Percentiles rank a stretch among this genome's conserved stretches.
Evolutionary conservation across 2,888 invertebrate genomes (phyloP).

Genomic region (Kuschelorhynchus macadamiae): DNA sequence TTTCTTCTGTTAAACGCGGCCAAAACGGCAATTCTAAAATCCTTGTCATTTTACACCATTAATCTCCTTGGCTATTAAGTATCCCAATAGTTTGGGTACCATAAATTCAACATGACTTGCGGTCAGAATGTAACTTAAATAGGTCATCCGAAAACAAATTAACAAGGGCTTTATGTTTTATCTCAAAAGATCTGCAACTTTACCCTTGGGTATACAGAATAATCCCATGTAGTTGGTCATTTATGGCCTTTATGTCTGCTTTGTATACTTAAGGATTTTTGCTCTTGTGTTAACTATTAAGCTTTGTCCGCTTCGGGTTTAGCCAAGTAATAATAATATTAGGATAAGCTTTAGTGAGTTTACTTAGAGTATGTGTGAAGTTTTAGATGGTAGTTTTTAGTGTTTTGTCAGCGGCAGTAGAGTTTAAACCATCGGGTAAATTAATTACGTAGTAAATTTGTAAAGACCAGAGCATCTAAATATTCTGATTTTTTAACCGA

Average conservation of each 20-base stretch:
- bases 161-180: conserved; percentile 43
- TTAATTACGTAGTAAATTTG: too few species aligned
- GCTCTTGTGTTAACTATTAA: conserved; percentile 8
- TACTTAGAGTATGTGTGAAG: not conserved
- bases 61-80: conserved; percentile 6
- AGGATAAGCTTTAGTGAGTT: not conserved
- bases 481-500: too few species aligned
- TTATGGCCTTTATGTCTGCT: conserved; percentile 24
- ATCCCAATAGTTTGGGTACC: conserved; percentile 21
- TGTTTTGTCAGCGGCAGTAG: not conserved
- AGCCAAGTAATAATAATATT: not conserved
- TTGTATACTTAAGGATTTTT: conserved; percentile 18
- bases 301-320: not conserved
- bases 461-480: too few species aligned
- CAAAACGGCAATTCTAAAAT: too few species aligned
- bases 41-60: too few species aligned
- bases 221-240: conserved; percentile 38
- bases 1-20: too few species aligned
- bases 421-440: too few species aligned
- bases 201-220: conserved; percentile 32
- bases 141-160: conserved; percentile 45
- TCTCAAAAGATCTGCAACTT: conserved; percentile 34
- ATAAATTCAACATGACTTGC: conserved; percentile 42
- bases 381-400: not conserved
- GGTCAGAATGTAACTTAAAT: conserved; percentile 33